Base-by-base conservation (phyloP, 2,113 vertebrate genomes). In the Furnarius figulus region DNA sequence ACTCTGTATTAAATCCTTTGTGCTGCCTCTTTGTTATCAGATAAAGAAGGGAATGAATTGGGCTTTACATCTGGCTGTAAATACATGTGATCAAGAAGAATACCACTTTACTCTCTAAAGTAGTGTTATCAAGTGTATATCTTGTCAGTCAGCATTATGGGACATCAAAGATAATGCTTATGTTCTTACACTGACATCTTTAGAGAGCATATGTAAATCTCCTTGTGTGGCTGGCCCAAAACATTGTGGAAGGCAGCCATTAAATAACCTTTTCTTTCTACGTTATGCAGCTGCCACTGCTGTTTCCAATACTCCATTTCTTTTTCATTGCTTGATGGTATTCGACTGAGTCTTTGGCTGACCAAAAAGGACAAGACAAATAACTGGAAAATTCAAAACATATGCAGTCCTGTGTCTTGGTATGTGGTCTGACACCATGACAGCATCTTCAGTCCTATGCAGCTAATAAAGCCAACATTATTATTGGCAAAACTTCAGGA, bases 61-160 rank as follows among this genome's bases (percentile, higher is more conserved):
- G n/a, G 55, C 39, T 93, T 90, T 84, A 66, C 49, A 66, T 56
- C 40, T 52, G 61, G 52, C n/a, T 91, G 35, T 72, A 93, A 95
- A 96, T 85, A 94, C 76, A 72, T 88, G n/a, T 91, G 88, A 96
- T 89, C 79, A 90, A 89, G 94, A 93, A 68, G 39, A 89, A 91
- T 55, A 56, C 23, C 65, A 76, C 65, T 88, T 94, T 62, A 55
- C 30, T 86, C 50, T 82, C 85, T 90, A 46, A 92, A 85, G 56
- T 42, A 56, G 24, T 39, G 40, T 82, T 88, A 79, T 71, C 80
- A 67, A 27, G 55, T 70, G 44, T 58, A 6, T 90, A 62, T 82
- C 75, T 92, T 95, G 90, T 93, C 95, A 93, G 68, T 86, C 84
- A 89, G 78, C 50, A 87, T 95, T 94, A 87, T 28, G 55, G 22